Percentiles rank a stretch among this genome's conserved stretches.
Conservation (phyloP, 2,888 invertebrate genomes). For the Noctua fimbriata region DNA sequence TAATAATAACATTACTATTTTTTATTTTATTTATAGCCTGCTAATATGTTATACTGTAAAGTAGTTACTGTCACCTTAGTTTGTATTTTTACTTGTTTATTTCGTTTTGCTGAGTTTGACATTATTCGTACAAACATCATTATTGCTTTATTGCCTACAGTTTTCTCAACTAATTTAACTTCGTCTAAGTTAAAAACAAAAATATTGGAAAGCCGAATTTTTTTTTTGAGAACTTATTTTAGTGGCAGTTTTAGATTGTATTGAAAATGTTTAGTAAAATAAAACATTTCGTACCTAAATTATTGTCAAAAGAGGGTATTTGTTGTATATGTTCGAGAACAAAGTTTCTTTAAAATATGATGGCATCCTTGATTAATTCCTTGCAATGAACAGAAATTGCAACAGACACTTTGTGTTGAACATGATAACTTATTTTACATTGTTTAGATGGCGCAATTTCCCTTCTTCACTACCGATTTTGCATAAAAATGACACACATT, state of each 20-base stretch:
- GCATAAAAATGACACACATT: constrained; percentile 32
- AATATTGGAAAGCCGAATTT: constrained; percentile 29
- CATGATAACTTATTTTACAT: neutral
- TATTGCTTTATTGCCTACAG: constrained; percentile 25
- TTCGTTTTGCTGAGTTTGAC: neutral
- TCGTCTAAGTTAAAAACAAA: constrained; percentile 30
- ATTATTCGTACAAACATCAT: constrained; percentile 25
- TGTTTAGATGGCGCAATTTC: neutral
- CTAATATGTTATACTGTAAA: neutral
- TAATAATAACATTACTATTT: too few species aligned
- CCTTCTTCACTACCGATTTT: constrained; percentile 14
- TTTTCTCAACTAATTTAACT: constrained; percentile 36
- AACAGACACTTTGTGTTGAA: neutral
- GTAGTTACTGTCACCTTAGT: neutral
- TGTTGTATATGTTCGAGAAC: too few species aligned
- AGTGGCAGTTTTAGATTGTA: constrained; percentile 7
- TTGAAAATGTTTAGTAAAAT: constrained; percentile 1
- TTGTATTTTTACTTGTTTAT: neutral
- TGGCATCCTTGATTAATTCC: neutral
- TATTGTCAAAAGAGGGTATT: neutral
- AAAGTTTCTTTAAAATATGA: neutral
- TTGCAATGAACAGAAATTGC: constrained; percentile 9
- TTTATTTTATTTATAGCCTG: too few species aligned
- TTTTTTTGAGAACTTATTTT: constrained; percentile 25
- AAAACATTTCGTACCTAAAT: constrained; percentile 8